phyloP scores from a whole-genome alignment of 2,113 vertebrate species.

The Azemiops feae region DNA sequence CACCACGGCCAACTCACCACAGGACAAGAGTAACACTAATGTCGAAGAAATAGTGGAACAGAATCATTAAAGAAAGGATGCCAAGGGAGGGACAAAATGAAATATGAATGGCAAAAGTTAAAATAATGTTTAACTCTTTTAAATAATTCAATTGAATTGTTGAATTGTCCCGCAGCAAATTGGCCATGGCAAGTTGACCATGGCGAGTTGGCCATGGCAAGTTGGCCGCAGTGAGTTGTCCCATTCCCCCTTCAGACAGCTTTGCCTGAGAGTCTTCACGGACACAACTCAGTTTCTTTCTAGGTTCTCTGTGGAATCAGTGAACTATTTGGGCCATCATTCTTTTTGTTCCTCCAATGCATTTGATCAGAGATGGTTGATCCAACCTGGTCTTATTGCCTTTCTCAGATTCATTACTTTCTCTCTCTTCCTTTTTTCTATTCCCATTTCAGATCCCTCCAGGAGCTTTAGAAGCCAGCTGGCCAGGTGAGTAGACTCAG shows the following conservation, averaged over 20 bases:
- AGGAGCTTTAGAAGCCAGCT: neutral
- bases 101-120: neutral
- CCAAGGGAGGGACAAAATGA: neutral
- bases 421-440: neutral
- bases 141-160: neutral
- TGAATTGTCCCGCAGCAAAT: neutral
- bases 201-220: neutral
- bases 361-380: neutral
- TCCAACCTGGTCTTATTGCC: neutral
- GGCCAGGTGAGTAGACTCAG: slow-evolving; percentile 10
- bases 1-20: neutral
- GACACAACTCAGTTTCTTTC: neutral
- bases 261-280: neutral
- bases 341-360: neutral
- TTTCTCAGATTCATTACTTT: neutral
- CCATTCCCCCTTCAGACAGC: neutral
- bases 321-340: neutral
- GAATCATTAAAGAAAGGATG: neutral
- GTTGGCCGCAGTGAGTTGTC: neutral
- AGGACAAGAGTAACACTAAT: neutral
- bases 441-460: neutral
- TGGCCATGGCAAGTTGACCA: neutral
- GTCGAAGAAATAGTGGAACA: neutral
- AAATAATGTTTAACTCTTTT: neutral
- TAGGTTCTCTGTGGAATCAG: neutral